These are phyloP conservation scores for Shargacucullia verbasci DNA, from an alignment of 2,888 invertebrate genomes.

Conservation along the genomic window DNA sequence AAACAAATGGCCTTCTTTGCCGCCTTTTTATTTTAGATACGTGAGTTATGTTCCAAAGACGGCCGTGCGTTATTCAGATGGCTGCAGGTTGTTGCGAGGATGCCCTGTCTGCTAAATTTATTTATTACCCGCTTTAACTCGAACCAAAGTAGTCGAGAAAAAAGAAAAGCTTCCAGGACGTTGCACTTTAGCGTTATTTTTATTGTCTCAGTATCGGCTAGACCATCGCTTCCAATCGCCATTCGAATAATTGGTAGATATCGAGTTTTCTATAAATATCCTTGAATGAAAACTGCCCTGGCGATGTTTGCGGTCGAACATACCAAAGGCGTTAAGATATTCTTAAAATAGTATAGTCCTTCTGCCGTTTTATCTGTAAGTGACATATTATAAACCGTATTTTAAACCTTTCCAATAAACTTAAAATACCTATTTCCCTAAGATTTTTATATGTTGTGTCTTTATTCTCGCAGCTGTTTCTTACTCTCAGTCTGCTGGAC, in stretches of 20 bases:
- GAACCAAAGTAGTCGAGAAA: slow-evolving; percentile 61
- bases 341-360: too few species aligned
- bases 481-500: too few species aligned
- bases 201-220: slow-evolving; percentile 63
- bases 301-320: not conserved
- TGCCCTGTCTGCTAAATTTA: slow-evolving; percentile 56
- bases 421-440: too few species aligned
- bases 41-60: slow-evolving; percentile 77
- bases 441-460: too few species aligned
- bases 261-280: slow-evolving; percentile 65
- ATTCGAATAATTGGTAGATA: slow-evolving; percentile 72
- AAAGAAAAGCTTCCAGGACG: slow-evolving; percentile 47
- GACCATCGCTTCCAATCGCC: slow-evolving; percentile 67
- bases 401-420: too few species aligned
- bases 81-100: slow-evolving; percentile 56
- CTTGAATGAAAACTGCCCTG: slow-evolving; percentile 41
- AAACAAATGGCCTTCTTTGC: slow-evolving; percentile 83
- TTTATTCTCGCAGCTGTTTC: too few species aligned
- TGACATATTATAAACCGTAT: too few species aligned
- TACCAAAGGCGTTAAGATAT: not conserved
- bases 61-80: slow-evolving; percentile 70
- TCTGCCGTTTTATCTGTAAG: too few species aligned
- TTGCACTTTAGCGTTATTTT: slow-evolving; percentile 67
- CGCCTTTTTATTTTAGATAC: slow-evolving; percentile 78
- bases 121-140: slow-evolving; percentile 64